phyloP scores from a whole-genome alignment of 2,888 invertebrate genomes.

The Nemotelus nigrinus region DNA sequence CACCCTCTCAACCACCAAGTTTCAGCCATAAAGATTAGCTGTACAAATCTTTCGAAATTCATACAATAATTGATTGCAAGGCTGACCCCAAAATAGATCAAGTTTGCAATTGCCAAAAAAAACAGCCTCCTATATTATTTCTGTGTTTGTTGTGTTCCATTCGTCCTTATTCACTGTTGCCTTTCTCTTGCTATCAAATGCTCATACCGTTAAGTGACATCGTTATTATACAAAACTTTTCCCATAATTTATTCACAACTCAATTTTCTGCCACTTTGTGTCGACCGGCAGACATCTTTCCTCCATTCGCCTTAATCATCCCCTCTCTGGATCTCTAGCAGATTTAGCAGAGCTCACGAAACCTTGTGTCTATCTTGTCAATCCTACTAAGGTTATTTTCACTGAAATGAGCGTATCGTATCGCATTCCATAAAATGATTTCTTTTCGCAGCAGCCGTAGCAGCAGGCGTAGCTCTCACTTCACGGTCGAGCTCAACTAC shows the following conservation, averaged over 20 bases:
- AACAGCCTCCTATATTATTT: no score
- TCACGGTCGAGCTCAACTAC: not conserved
- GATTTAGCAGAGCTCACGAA: not conserved
- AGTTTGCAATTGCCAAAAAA: no score
- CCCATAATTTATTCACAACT: slow-evolving; percentile 51
- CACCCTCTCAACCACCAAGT: no score
- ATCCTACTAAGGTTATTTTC: not conserved
- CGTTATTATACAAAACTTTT: slow-evolving; percentile 48
- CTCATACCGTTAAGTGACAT: slow-evolving; percentile 47
- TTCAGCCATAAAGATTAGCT: no score
- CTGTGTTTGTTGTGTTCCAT: not conserved
- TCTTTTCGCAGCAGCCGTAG: no score
- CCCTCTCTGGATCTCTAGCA: not conserved
- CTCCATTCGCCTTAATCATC: not conserved
- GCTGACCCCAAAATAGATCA: no score
- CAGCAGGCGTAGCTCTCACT: not conserved
- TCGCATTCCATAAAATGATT: no score
- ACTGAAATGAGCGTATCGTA: no score
- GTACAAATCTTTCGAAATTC: no score
- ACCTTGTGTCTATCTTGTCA: not conserved
- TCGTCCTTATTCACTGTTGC: slow-evolving; percentile 19
- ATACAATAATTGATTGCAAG: no score
- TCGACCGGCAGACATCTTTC: slow-evolving; percentile 32
- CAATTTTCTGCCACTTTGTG: slow-evolving; percentile 50
- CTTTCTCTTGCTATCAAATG: slow-evolving; percentile 1